These are phyloP conservation scores for Agriopis leucophaearia DNA, from an alignment of 2,888 invertebrate species.

Conservation along the genomic window DNA sequence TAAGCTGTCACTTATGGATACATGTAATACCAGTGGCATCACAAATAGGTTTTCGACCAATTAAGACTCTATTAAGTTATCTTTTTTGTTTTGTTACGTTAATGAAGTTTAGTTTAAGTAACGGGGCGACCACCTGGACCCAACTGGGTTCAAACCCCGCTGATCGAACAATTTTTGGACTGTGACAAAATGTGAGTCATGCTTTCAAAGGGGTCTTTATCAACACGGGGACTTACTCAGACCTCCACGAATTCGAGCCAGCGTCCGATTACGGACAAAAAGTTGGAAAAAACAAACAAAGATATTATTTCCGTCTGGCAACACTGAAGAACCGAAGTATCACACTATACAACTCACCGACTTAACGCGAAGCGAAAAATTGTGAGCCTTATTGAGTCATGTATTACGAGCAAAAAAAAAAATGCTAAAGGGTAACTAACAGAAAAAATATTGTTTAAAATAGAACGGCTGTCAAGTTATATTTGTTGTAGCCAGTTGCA, in stretches of 20 bases:
- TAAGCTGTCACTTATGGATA: too few relatives aligned
- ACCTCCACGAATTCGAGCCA: slow-evolving; percentile 83
- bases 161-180: slow-evolving; percentile 1
- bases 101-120: too few relatives aligned
- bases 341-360: not conserved
- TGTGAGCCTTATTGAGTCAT: not conserved
- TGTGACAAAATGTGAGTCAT: slow-evolving; percentile 17
- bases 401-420: not conserved
- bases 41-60: too few relatives aligned
- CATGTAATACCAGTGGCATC: too few relatives aligned
- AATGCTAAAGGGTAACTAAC: too few relatives aligned
- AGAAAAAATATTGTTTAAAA: too few relatives aligned
- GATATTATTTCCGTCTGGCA: slow-evolving; percentile 75
- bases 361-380: not conserved
- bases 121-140: not conserved
- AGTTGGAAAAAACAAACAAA: slow-evolving; percentile 74
- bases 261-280: slow-evolving; percentile 84
- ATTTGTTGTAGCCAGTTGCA: too few relatives aligned
- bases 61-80: too few relatives aligned
- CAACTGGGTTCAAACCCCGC: not conserved
- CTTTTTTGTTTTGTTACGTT: too few relatives aligned
- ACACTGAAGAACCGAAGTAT: slow-evolving; percentile 34
- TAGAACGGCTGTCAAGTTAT: too few relatives aligned
- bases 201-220: slow-evolving; percentile 16
- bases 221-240: slow-evolving; percentile 76